Conservation (phyloP, 2,888 invertebrate genomes). For the Scotopteryx bipunctaria region DNA sequence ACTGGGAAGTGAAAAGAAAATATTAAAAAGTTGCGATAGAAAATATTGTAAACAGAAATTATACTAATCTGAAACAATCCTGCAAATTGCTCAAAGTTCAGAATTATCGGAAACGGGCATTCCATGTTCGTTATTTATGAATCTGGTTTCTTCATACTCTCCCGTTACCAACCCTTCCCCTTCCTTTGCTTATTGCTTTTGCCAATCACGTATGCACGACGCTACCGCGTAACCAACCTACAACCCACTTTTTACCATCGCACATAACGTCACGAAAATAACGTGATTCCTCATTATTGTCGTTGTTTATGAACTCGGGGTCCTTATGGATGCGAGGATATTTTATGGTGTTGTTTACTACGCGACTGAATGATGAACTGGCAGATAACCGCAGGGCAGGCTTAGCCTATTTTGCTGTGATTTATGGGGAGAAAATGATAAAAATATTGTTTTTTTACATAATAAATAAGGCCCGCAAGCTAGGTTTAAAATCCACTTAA, state of each 20-base stretch:
- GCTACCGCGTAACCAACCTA: not conserved
- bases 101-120: too few relatives aligned
- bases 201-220: not conserved
- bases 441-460: not conserved
- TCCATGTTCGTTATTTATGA: too few relatives aligned
- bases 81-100: too few relatives aligned
- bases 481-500: not conserved
- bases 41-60: too few relatives aligned
- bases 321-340: constrained; percentile 8
- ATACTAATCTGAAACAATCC: too few relatives aligned
- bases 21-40: too few relatives aligned
- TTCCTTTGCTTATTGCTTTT: not conserved
- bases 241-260: not conserved
- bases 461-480: not conserved
- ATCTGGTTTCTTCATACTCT: too few relatives aligned
- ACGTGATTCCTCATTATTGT: constrained; percentile 4
- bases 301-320: constrained; percentile 16
- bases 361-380: constrained; percentile 17
- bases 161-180: too few relatives aligned
- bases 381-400: constrained; percentile 12
- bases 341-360: constrained; percentile 27
- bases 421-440: constrained; percentile 20
- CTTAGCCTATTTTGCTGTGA: constrained; percentile 14
- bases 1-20: too few relatives aligned
- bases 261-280: constrained; percentile 5